Evolutionary conservation across 2,888 invertebrate genomes (phyloP), one percentile per base, ranked within the genome.

Genomic region (Lasius platythorax): DNA sequence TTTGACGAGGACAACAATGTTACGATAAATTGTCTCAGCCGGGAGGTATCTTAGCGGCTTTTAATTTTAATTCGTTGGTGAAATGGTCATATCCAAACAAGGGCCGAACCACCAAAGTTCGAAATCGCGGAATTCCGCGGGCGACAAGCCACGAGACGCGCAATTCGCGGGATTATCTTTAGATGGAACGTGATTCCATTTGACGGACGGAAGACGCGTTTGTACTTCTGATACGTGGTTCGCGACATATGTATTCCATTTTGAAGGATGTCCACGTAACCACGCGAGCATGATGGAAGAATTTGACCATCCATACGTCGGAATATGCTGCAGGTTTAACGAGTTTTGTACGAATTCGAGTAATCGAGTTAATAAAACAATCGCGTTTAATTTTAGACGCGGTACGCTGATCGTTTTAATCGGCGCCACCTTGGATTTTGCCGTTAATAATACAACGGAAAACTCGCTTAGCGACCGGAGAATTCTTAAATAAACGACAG

Each of bases 151-250:
- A 1, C 70, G n/a, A 0, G 53, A 56, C 0, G 53, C 70, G 4
- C 53, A 70, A 43, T 72, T 56, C 1, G 72, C 53, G 0, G 56
- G 53, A 0, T 70, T 70, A 1, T 70, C n/a, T 6, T 33, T n/a
- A 1, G 33, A 50, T 2, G 37, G 56, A 0, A 72, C 33, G n/a
- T 70, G 37, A 56, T 37, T 53, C 61, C 37, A 73, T 43, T 30
- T 40, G 0, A 18, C 6, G 0, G 23, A n/a, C 0, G 74, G 43
- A 0, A 43, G 30, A 0, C n/a, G 5, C 0, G 43, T 43, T 30
- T 74, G 61, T 0, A 74, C 8, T 1, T 74, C 74, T 1, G 61
- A 43, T 6, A 61, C 61, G 2, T 61, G 61, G 33, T 74, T 43
- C 0, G 74, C 74, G 2, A 74, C 12, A 5, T n/a, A 73, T 0